A percentile compares a stretch with the other conserved stretches of the same genome.
Evolutionary conservation across 2,888 invertebrate genomes (phyloP).

Genomic region (Leistus spinibarbis): DNA sequence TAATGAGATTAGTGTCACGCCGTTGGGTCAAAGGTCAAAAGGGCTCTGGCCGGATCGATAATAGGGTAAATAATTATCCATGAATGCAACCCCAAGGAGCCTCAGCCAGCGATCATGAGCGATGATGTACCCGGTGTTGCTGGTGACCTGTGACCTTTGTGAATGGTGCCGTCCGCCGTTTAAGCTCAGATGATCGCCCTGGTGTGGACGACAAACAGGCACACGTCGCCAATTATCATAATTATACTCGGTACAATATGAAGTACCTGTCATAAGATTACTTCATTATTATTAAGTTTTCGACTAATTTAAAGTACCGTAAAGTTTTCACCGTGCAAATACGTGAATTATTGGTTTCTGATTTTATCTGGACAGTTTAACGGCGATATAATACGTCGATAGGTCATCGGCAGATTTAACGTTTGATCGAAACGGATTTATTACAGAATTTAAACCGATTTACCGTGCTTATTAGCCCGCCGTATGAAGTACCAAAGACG

Average conservation of each 20-base stretch:
- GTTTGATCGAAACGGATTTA: neutral
- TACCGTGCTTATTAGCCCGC: neutral
- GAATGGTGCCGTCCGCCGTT: neutral
- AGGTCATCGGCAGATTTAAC: neutral
- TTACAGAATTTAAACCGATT: neutral
- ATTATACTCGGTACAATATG: neutral
- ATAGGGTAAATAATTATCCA: slow-evolving; percentile 31
- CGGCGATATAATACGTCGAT: neutral
- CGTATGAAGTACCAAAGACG: too few species aligned
- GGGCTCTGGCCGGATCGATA: slow-evolving; percentile 24
- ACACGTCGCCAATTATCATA: neutral
- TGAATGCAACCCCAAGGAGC: slow-evolving; percentile 13
- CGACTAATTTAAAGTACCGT: neutral
- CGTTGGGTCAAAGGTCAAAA: neutral
- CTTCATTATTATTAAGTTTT: neutral
- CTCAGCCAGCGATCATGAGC: neutral
- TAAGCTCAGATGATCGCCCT: neutral
- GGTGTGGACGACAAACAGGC: neutral
- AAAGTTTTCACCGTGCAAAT: neutral
- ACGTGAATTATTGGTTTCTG: neutral
- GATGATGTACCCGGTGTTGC: neutral
- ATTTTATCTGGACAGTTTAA: neutral
- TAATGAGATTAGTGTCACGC: slow-evolving; percentile 37
- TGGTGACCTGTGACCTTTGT: neutral
- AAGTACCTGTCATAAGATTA: neutral